A percentile compares a stretch with the other conserved stretches of the same genome.
These are phyloP conservation scores for Xanthostigma xanthostigma DNA, from an alignment of 2,888 invertebrate species.

Conservation along the genomic window DNA sequence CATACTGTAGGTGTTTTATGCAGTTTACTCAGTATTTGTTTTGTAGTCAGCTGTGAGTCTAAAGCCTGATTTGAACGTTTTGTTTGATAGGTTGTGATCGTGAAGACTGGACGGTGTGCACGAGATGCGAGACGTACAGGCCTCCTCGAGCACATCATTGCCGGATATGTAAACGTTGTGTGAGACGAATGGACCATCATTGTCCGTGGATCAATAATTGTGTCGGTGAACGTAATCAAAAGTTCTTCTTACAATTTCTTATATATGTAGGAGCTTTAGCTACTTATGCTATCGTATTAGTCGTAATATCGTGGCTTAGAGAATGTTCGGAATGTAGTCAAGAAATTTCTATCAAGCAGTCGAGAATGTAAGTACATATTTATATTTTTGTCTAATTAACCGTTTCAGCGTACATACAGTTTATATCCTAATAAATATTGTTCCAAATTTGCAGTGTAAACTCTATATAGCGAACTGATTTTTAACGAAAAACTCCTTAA, in stretches of 20 bases:
- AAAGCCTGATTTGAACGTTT: neutral
- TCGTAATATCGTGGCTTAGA: conserved; percentile 54
- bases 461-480: too few species aligned
- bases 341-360: conserved; percentile 50
- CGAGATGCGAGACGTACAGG: conserved; percentile 64
- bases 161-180: conserved; percentile 70
- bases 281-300: conserved; percentile 51
- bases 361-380: conserved; percentile 48
- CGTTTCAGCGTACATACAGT: too few species aligned
- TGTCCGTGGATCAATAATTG: conserved; percentile 90
- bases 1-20: neutral
- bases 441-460: too few species aligned
- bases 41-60: neutral
- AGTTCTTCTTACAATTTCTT: conserved; percentile 79
- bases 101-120: conserved; percentile 65
- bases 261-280: conserved; percentile 58
- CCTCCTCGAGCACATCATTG: conserved; percentile 82
- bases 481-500: too few species aligned
- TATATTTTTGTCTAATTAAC: neutral
- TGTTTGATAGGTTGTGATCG: conserved; percentile 30
- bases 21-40: too few species aligned
- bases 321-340: conserved; percentile 51
- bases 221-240: conserved; percentile 83
- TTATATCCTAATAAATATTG: too few species aligned
- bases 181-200: conserved; percentile 73